phyloP scores from a whole-genome alignment of 2,888 invertebrate species.

The Sarcophaga variegata region DNA sequence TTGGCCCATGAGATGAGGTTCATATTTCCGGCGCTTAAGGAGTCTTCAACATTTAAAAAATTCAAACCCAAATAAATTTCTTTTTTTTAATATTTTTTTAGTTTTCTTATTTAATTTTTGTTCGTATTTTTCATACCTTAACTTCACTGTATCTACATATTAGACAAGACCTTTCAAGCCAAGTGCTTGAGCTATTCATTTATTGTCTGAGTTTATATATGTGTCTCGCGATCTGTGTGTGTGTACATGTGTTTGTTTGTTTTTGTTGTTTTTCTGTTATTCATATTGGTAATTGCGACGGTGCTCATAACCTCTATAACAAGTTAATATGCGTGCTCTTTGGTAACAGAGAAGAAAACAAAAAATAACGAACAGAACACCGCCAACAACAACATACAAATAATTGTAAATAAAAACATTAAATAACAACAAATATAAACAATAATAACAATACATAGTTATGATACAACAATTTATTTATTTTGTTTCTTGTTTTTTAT shows the following conservation, averaged over 20 bases:
- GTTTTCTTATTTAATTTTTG: background rate
- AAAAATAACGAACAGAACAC: constrained; percentile 46
- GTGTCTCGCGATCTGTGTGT: constrained; percentile 5
- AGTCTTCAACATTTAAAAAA: too few species aligned
- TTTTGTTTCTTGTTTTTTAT: constrained; percentile 35
- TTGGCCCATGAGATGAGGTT: too few species aligned
- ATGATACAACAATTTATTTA: constrained; percentile 35
- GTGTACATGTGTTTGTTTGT: background rate
- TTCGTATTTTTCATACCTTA: background rate
- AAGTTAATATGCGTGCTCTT: constrained; percentile 68
- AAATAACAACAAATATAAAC: constrained; percentile 22
- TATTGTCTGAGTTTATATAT: background rate
- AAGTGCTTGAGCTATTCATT: constrained; percentile 33
- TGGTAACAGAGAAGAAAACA: constrained; percentile 35
- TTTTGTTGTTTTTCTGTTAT: constrained; percentile 29
- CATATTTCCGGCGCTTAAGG: too few species aligned
- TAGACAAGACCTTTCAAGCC: constrained; percentile 58
- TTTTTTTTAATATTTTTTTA: too few species aligned
- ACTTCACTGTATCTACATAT: constrained; percentile 50
- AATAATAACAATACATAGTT: constrained; percentile 25
- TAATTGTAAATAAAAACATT: constrained; percentile 15
- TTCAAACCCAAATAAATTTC: background rate
- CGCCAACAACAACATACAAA: constrained; percentile 29
- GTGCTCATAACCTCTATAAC: constrained; percentile 66
- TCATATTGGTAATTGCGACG: constrained; percentile 58